These are phyloP conservation scores for Zoroaster sp. DNA, from an alignment of 53 echinoderm and acorn worm species.

Conservation along the genomic window DNA sequence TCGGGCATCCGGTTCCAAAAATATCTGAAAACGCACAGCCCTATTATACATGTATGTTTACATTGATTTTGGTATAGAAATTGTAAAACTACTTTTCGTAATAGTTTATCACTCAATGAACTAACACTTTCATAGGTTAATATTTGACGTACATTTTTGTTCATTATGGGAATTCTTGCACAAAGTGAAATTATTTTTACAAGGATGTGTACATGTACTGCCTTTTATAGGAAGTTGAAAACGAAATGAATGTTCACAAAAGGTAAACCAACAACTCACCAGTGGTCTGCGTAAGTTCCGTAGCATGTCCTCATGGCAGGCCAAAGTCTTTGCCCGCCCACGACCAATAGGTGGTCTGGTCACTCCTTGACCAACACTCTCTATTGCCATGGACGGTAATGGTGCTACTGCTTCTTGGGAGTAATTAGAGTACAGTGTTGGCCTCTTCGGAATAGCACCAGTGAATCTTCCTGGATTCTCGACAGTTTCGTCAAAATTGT, in stretches of 20 bases:
- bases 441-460: neutral
- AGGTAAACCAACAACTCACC: neutral
- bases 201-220: too few species aligned
- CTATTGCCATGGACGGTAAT: neutral
- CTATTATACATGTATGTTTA: too few species aligned
- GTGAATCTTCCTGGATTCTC: neutral
- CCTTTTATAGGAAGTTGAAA: neutral
- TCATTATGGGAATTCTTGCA: too few species aligned
- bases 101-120: too few species aligned
- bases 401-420: neutral
- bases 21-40: too few species aligned
- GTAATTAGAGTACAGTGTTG: neutral
- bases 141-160: too few species aligned
- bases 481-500: neutral
- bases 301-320: conserved; percentile 3
- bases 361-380: neutral
- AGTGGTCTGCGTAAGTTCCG: conserved; percentile 19
- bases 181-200: too few species aligned
- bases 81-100: too few species aligned
- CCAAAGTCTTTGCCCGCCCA: neutral
- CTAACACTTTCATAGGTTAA: too few species aligned
- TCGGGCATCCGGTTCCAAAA: too few species aligned
- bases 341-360: conserved; percentile 2
- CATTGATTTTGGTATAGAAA: too few species aligned
- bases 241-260: neutral